Conservation (phyloP, 2,888 invertebrate species). For the Sesia bembeciformis region DNA sequence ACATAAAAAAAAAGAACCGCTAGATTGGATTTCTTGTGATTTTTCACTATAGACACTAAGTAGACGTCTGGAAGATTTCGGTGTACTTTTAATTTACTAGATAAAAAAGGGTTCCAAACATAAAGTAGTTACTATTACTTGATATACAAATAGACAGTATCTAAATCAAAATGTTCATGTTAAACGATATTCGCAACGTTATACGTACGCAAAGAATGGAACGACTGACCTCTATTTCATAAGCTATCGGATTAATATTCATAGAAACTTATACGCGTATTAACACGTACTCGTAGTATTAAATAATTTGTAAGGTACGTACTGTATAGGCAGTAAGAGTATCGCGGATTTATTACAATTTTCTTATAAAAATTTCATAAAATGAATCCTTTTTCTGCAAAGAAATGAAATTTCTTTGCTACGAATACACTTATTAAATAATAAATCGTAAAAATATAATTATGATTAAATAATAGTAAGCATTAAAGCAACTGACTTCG, state of each 20-base stretch:
- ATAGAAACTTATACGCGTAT: slow-evolving; percentile 4
- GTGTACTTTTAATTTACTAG: too few species aligned
- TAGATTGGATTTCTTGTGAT: too few species aligned
- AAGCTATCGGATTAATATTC: slow-evolving; percentile 7
- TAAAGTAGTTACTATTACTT: background rate
- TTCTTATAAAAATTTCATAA: too few species aligned
- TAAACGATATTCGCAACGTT: slow-evolving; percentile 4
- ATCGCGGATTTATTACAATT: too few species aligned
- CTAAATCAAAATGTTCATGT: background rate
- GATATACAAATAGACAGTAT: background rate
- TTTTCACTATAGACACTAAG: too few species aligned
- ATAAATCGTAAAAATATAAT: slow-evolving; percentile 2
- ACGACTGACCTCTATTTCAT: slow-evolving; percentile 7
- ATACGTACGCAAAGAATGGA: slow-evolving; percentile 2
- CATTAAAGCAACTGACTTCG: slow-evolving; percentile 6
- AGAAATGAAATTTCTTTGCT: background rate
- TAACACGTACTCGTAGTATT: background rate
- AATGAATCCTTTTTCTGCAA: too few species aligned
- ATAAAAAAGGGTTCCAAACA: too few species aligned
- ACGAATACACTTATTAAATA: slow-evolving; percentile 1
- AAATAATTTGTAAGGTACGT: background rate
- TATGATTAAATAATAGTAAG: background rate
- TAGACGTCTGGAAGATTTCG: too few species aligned
- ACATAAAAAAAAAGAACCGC: too few species aligned
- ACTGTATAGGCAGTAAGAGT: too few species aligned